Evolutionary conservation across 2,113 vertebrate genomes (phyloP).

Genomic region (Melanocharis versteri): DNA sequence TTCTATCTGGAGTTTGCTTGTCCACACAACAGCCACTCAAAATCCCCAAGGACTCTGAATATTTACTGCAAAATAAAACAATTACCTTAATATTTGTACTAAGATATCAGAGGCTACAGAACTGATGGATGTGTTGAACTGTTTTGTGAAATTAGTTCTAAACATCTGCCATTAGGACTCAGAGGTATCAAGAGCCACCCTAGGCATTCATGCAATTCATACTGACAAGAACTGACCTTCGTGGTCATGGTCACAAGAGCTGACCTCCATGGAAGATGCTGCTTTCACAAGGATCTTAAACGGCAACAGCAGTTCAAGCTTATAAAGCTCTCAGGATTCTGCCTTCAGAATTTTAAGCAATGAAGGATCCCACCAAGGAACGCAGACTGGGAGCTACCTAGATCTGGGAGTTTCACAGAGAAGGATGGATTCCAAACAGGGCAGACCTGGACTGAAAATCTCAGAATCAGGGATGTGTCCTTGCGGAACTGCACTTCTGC

Average conservation of each 20-base stretch:
- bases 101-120: background rate
- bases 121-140: background rate
- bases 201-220: background rate
- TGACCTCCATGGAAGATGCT: background rate
- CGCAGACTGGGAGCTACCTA: background rate
- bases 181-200: background rate
- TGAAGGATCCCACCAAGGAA: background rate
- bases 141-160: background rate
- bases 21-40: background rate
- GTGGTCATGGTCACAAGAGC: too few species aligned
- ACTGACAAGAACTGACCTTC: background rate
- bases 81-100: background rate
- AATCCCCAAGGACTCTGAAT: background rate
- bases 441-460: background rate
- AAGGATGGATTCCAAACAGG: background rate
- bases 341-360: background rate
- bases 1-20: background rate
- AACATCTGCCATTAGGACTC: background rate
- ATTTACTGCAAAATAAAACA: background rate
- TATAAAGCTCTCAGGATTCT: background rate
- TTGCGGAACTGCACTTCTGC: background rate
- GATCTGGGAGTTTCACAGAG: background rate
- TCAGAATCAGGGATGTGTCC: fast-evolving
- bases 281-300: background rate
- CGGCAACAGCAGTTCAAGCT: background rate